Percentiles rank a stretch among this genome's conserved stretches.
Conservation (phyloP, 2,113 vertebrate genomes). For the Prunella himalayana region DNA sequence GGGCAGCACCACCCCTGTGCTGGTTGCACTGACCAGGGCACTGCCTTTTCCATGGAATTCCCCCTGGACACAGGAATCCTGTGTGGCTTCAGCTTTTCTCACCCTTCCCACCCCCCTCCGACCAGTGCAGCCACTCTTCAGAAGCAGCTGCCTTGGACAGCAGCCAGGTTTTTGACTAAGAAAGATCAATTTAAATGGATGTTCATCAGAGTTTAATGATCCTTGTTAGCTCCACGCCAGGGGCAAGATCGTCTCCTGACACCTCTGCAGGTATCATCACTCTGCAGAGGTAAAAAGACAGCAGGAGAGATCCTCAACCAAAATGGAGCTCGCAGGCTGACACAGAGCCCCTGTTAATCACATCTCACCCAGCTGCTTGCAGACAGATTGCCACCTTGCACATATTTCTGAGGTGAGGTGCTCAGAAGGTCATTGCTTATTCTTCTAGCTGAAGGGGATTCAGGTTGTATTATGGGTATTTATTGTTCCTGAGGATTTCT, state of each 20-base stretch:
- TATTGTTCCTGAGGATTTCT: background rate
- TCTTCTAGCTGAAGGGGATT: background rate
- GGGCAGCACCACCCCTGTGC: background rate
- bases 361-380: background rate
- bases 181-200: constrained; percentile 27
- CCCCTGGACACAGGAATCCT: background rate
- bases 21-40: fast-evolving
- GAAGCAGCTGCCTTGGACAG: background rate
- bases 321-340: background rate
- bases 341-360: background rate
- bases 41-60: background rate
- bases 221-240: background rate
- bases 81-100: background rate
- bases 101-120: fast-evolving
- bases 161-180: background rate
- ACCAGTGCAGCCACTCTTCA: fast-evolving
- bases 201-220: constrained; percentile 50
- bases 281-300: background rate
- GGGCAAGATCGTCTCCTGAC: background rate
- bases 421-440: background rate
- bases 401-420: background rate
- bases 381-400: background rate
- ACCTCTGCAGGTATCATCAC: background rate
- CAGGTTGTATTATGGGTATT: background rate
- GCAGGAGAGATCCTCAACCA: background rate